These are phyloP conservation scores for Lepidurus couesii DNA, from an alignment of 1,140 invertebrate genomes.

Conservation along the genomic window DNA sequence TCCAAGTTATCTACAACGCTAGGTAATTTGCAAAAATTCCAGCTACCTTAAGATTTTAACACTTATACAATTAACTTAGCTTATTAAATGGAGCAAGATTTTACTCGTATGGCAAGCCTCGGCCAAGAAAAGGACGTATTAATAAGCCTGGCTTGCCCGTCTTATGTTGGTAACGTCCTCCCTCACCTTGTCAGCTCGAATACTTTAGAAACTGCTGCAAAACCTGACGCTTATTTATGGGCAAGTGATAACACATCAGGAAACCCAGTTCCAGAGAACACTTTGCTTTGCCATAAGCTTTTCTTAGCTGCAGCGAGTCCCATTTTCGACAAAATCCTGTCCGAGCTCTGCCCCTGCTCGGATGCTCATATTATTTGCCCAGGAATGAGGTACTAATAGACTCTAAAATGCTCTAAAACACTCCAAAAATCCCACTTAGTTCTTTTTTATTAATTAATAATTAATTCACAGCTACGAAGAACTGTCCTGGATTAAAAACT, in stretches of 20 bases:
- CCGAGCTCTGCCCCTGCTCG: background rate
- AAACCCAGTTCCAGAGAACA: background rate
- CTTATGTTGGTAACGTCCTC: background rate
- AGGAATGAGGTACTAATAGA: background rate
- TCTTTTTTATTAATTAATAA: background rate
- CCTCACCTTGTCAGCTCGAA: background rate
- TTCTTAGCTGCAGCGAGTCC: background rate
- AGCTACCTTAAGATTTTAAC: no score
- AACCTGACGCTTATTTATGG: conserved; percentile 2
- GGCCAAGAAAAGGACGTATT: background rate
- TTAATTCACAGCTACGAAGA: background rate
- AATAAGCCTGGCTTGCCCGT: background rate
- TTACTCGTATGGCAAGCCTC: no score
- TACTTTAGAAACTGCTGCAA: background rate
- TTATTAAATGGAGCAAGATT: no score
- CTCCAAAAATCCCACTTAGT: background rate
- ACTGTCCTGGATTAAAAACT: background rate
- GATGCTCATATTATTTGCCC: background rate
- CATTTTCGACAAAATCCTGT: background rate
- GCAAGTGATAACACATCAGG: no score
- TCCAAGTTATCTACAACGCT: no score
- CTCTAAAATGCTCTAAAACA: background rate
- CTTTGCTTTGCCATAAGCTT: background rate
- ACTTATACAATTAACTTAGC: no score
- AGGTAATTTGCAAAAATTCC: no score